phyloP scores from a whole-genome alignment of 1,140 invertebrate genomes.

The Drosophila funebris region DNA sequence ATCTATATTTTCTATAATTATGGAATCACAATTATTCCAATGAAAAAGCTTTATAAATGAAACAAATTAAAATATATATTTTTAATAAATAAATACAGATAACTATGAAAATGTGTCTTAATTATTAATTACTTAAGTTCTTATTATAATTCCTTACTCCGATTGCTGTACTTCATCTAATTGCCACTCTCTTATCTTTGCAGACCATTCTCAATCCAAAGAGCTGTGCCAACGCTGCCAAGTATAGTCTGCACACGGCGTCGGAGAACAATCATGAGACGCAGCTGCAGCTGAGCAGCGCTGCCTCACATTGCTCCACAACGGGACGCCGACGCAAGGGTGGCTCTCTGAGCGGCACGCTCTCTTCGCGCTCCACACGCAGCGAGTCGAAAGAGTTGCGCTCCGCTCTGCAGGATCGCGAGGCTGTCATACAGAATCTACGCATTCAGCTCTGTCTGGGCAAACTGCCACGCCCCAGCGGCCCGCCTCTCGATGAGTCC shows the following conservation, averaged over 20 bases:
- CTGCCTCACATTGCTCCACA: constrained; percentile 85
- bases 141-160: too few relatives aligned
- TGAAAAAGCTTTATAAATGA: not conserved
- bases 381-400: constrained; percentile 88
- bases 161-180: too few relatives aligned
- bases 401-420: constrained; percentile 90
- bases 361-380: constrained; percentile 78
- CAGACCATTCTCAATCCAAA: constrained; percentile 80
- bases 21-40: not conserved
- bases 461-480: constrained; percentile 82
- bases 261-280: constrained; percentile 51
- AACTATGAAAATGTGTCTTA: not conserved
- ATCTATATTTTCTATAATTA: not conserved
- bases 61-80: not conserved
- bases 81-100: not conserved
- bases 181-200: constrained; percentile 4
- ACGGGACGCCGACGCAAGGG: constrained; percentile 86
- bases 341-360: constrained; percentile 67
- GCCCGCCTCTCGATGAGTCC: constrained; percentile 74
- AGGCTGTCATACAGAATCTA: constrained; percentile 91
- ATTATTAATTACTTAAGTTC: not conserved
- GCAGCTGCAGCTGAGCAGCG: constrained; percentile 38
- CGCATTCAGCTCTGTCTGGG: constrained; percentile 84
- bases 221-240: constrained; percentile 66
- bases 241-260: constrained; percentile 67